Conservation (phyloP, 2,888 invertebrate genomes). For the Pollenia griseotomentosa region DNA sequence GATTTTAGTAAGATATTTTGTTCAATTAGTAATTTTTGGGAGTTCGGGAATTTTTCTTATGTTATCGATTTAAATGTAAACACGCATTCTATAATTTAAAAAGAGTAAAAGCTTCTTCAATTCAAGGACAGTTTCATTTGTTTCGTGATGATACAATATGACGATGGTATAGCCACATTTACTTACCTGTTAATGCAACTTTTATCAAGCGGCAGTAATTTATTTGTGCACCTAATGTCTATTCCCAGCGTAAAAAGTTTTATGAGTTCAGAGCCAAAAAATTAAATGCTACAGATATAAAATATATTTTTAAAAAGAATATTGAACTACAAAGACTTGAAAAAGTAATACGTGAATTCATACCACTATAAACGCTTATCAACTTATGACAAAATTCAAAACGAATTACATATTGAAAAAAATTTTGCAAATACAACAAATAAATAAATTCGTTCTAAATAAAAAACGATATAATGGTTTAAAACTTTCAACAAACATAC, state of each 20-base stretch:
- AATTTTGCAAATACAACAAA: neutral
- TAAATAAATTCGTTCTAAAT: slow-evolving; percentile 8
- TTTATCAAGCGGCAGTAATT: neutral
- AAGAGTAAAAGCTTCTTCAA: too few relatives aligned
- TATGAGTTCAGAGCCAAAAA: slow-evolving; percentile 14
- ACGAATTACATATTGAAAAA: neutral
- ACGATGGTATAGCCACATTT: too few relatives aligned
- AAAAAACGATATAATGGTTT: too few relatives aligned
- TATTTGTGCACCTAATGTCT: neutral
- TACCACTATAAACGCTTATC: slow-evolving; percentile 12
- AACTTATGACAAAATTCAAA: neutral
- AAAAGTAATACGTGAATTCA: slow-evolving; percentile 24
- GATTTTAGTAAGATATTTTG: too few relatives aligned
- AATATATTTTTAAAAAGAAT: neutral
- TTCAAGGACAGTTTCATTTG: too few relatives aligned
- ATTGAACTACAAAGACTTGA: neutral
- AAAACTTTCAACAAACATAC: neutral
- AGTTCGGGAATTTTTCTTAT: too few relatives aligned
- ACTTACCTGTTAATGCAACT: too few relatives aligned
- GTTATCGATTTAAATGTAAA: too few relatives aligned
- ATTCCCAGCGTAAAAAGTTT: neutral
- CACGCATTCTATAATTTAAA: too few relatives aligned
- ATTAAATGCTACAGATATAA: neutral
- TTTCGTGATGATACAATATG: too few relatives aligned
- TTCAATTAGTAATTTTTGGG: too few relatives aligned